phyloP scores from a whole-genome alignment of 2,888 invertebrate genomes.

The Drosophila neotestacea region DNA sequence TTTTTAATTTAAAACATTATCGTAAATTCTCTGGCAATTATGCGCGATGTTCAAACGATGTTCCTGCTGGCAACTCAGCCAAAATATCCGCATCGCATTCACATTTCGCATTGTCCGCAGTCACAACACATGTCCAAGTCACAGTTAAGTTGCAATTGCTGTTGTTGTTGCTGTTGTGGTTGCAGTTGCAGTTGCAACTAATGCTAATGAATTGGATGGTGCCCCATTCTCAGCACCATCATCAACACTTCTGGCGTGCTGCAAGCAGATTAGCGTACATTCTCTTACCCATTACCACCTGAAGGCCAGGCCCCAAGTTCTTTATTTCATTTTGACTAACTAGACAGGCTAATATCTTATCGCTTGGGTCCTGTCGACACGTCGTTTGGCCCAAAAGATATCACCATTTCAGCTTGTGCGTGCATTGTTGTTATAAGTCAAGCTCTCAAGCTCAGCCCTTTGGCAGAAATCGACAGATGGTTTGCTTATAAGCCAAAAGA shows the following conservation, averaged over 20 bases:
- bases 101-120: conserved; percentile 70
- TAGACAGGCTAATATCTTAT: conserved; percentile 76
- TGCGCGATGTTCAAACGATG: conserved; percentile 74
- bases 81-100: conserved; percentile 56
- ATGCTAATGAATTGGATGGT: conserved; percentile 48
- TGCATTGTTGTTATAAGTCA: conserved; percentile 61
- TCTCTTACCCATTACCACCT: conserved; percentile 53
- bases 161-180: conserved; percentile 8
- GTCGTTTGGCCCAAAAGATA: conserved; percentile 72
- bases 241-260: conserved; percentile 62
- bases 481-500: conserved; percentile 33
- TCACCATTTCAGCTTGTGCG: conserved; percentile 62
- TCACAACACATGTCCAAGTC: conserved; percentile 68
- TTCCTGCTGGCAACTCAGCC: conserved; percentile 32
- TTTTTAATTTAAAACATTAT: conserved; percentile 81
- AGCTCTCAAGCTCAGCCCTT: conserved; percentile 21
- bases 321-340: conserved; percentile 62
- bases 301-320: conserved; percentile 39
- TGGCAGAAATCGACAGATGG: conserved; percentile 54
- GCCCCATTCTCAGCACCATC: conserved; percentile 11
- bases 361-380: conserved; percentile 74
- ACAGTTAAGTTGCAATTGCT: conserved; percentile 23
- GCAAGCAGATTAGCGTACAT: conserved; percentile 76
- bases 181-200: conserved; percentile 41
- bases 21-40: conserved; percentile 82